phyloP scores from a whole-genome alignment of 1,140 invertebrate genomes.

The Drosophila bocqueti region DNA sequence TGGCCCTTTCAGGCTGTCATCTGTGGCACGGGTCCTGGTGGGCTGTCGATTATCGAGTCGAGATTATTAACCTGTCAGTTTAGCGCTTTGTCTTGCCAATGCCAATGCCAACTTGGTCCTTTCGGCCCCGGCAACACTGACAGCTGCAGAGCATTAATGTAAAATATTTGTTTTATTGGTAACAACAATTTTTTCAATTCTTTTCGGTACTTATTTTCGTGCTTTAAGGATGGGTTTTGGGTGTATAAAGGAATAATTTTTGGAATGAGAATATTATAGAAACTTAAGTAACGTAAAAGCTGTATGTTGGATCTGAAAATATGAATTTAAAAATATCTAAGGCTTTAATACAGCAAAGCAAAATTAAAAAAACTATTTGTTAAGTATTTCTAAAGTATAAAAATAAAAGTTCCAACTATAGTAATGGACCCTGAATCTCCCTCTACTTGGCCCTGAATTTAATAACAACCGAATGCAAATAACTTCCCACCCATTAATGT shows the following conservation, averaged over 20 bases:
- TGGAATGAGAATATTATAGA: neutral
- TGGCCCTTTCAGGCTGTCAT: conserved; percentile 66
- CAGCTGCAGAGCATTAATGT: conserved; percentile 57
- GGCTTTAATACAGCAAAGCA: no score
- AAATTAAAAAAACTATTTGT: neutral
- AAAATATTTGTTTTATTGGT: conserved; percentile 53
- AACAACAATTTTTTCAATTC: conserved; percentile 29
- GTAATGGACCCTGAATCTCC: no score
- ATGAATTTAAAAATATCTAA: neutral
- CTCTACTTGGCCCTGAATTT: neutral
- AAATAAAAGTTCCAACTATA: no score
- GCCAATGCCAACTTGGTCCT: conserved; percentile 35
- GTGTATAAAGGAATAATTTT: neutral
- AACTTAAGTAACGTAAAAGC: neutral
- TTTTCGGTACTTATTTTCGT: neutral
- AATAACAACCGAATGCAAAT: neutral
- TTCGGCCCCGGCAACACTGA: conserved; percentile 31
- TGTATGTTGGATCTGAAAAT: neutral
- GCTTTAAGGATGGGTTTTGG: neutral
- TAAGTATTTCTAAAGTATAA: neutral
- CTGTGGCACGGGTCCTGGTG: conserved; percentile 59
- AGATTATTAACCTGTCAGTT: conserved; percentile 83
- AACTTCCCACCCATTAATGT: conserved; percentile 24
- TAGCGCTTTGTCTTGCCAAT: conserved; percentile 73
- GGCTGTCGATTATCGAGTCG: conserved; percentile 81